Evolutionary conservation across 2,113 vertebrate genomes (phyloP).

Genomic region (Tapirus terrestris): DNA sequence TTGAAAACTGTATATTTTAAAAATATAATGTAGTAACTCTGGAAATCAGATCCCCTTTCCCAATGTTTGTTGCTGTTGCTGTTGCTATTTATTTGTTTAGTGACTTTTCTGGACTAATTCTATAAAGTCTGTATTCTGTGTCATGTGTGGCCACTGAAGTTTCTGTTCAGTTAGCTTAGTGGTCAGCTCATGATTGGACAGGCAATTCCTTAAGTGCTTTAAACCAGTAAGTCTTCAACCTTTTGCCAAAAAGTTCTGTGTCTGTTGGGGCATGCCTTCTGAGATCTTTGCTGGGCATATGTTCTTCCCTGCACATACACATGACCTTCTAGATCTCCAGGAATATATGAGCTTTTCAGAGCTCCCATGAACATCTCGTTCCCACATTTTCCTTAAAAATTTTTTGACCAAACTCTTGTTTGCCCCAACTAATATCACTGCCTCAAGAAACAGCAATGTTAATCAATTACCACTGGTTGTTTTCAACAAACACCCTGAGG

Average conservation of each 20-base stretch:
- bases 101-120: conserved; percentile 4
- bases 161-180: not conserved
- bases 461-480: not conserved
- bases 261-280: not conserved
- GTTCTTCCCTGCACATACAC: not conserved
- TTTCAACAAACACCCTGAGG: not conserved
- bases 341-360: conserved; percentile 2
- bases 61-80: not conserved
- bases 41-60: not conserved
- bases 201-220: not conserved
- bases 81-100: not conserved
- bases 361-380: not conserved
- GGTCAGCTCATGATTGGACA: not conserved
- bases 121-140: not conserved
- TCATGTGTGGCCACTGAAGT: not conserved
- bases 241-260: not conserved
- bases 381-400: not conserved
- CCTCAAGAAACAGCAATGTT: not conserved
- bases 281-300: not conserved
- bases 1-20: not conserved
- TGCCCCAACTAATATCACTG: not conserved
- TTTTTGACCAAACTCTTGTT: not conserved
- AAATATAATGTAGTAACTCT: not conserved
- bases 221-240: not conserved
- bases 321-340: not conserved